phyloP scores from a whole-genome alignment of 2,888 invertebrate genomes.

The Chymomyza caudatula region DNA sequence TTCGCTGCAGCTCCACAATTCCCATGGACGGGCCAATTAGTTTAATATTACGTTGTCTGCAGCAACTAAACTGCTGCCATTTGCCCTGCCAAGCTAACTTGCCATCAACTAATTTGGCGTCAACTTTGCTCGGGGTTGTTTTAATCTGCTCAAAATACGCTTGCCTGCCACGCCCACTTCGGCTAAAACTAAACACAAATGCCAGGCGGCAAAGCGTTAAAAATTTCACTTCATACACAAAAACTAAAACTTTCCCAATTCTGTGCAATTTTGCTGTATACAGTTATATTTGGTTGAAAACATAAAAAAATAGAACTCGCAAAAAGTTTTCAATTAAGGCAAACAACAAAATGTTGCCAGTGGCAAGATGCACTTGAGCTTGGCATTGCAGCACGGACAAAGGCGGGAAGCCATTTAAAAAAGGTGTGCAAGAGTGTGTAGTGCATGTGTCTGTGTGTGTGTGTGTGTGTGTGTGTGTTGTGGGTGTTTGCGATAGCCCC shows the following conservation, averaged over 20 bases:
- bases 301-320: constrained; percentile 41
- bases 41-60: not conserved
- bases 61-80: not conserved
- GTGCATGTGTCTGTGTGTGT: not conserved
- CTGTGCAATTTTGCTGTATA: constrained; percentile 30
- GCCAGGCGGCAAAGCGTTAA: constrained; percentile 65
- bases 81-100: not conserved
- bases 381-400: constrained; percentile 7
- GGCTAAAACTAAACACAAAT: not conserved
- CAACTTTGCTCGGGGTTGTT: not conserved
- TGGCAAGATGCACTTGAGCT: constrained; percentile 37
- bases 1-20: not conserved
- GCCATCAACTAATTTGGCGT: too few species aligned
- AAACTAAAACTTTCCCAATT: constrained; percentile 59
- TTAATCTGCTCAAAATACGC: not conserved
- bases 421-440: not conserved
- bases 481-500: constrained; percentile 52
- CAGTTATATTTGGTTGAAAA: constrained; percentile 29
- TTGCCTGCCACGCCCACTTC: not conserved
- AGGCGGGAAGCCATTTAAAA: not conserved
- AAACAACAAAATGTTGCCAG: constrained; percentile 55
- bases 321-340: constrained; percentile 68
- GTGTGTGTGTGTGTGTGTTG: constrained; percentile 10
- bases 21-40: not conserved
- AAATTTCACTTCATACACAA: constrained; percentile 37